Evolutionary conservation across 1,140 invertebrate species (phyloP).

Genomic region (Brachionus manjavacas): DNA sequence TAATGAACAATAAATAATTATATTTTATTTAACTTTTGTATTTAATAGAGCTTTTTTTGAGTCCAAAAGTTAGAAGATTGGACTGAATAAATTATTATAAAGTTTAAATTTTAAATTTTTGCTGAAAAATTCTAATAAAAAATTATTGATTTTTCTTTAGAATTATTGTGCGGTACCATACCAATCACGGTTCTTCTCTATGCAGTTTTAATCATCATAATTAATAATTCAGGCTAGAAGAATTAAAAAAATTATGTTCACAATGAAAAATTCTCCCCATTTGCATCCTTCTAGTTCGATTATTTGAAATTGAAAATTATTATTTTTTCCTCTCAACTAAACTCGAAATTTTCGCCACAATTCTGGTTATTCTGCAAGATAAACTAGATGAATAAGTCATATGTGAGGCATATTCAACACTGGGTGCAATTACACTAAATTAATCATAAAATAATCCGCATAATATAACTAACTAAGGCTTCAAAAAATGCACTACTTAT

Average conservation of each 20-base stretch:
- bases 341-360: background rate
- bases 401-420: background rate
- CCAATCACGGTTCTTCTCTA: background rate
- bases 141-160: background rate
- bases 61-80: background rate
- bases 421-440: background rate
- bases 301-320: constrained; percentile 24
- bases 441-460: constrained; percentile 6
- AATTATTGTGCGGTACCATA: background rate
- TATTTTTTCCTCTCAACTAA: constrained; percentile 1
- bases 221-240: background rate
- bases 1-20: no score
- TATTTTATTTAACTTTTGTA: no score
- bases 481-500: background rate
- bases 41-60: background rate
- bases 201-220: background rate
- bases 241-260: background rate
- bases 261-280: background rate
- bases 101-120: background rate
- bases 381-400: background rate
- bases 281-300: background rate
- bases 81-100: background rate
- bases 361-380: background rate
- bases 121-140: background rate
- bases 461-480: background rate